Percentiles rank a stretch among this genome's conserved stretches.
Evolutionary conservation across 1,140 invertebrate species (phyloP).

Genomic region (Cephus cinctus): DNA sequence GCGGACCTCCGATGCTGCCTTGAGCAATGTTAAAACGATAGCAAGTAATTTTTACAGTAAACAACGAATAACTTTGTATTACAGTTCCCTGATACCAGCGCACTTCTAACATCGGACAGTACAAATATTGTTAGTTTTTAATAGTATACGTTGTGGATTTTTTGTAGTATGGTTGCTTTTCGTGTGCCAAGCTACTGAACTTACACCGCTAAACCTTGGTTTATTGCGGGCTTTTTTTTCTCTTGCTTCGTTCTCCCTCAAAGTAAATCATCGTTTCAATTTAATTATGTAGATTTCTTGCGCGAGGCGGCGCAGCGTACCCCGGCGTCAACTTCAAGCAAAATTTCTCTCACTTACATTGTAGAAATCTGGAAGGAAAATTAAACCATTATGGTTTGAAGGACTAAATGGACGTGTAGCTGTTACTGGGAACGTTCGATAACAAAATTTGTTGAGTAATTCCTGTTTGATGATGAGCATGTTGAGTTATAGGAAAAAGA

Average conservation of each 20-base stretch:
- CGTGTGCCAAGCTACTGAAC: conserved; percentile 40
- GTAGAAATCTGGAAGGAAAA: conserved; percentile 36
- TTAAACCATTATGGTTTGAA: not conserved
- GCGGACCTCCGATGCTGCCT: not conserved
- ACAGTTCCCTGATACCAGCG: conserved; percentile 53
- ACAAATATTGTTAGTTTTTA: conserved; percentile 49
- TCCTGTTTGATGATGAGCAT: conserved; percentile 4
- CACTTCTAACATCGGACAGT: conserved; percentile 38
- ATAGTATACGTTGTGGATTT: conserved; percentile 45
- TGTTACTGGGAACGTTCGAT: too few species aligned
- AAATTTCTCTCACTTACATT: conserved; percentile 32
- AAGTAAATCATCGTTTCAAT: not conserved
- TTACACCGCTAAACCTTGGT: conserved; percentile 40
- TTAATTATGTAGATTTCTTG: conserved; percentile 7
- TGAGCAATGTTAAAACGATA: not conserved
- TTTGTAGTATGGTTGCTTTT: conserved; percentile 34
- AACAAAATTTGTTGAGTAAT: conserved; percentile 12
- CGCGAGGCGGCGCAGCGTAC: conserved; percentile 8
- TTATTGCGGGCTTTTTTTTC: conserved; percentile 21
- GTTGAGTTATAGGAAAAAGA: not conserved
- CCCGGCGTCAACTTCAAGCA: not conserved
- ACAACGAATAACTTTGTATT: not conserved
- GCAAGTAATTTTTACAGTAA: not conserved
- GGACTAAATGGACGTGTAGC: too few species aligned
- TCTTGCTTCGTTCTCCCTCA: conserved; percentile 11